Conservation (phyloP, 1,140 invertebrate genomes). For the Scylla paramamosain region DNA sequence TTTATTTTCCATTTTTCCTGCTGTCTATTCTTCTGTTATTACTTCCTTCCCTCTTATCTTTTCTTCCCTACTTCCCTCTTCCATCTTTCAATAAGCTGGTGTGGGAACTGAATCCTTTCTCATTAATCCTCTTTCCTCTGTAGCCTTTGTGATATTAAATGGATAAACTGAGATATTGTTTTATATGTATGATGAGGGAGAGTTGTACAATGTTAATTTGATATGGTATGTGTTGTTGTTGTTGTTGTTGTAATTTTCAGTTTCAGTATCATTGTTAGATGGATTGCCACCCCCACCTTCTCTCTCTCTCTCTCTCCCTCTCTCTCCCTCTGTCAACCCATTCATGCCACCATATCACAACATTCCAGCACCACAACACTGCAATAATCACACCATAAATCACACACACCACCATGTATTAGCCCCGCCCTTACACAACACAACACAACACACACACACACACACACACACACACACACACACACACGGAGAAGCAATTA, state of each 20-base stretch:
- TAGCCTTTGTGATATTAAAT: too few relatives aligned
- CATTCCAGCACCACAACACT: neutral
- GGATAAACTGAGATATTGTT: too few relatives aligned
- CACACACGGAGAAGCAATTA: neutral
- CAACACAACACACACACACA: constrained; percentile 3
- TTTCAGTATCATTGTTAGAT: too few relatives aligned
- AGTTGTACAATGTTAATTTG: too few relatives aligned
- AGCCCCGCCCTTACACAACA: neutral
- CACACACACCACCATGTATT: neutral
- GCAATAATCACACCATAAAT: neutral
- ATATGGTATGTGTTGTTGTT: too few relatives aligned
- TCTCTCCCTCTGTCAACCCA: neutral
- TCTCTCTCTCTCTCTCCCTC: too few relatives aligned
- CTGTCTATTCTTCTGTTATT: neutral
- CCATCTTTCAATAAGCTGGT: neutral
- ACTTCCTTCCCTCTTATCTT: neutral
- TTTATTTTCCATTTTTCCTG: neutral
- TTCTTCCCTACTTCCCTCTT: constrained; percentile 33
- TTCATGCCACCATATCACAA: neutral
- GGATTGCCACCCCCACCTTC: too few relatives aligned
- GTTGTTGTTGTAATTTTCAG: too few relatives aligned
- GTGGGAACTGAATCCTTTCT: neutral
- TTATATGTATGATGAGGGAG: too few relatives aligned
- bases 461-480: neutral
- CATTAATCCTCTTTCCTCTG: too few relatives aligned